Evolutionary conservation across 35 echinoderm and acorn worm species (phyloP), one percentile per base, ranked within the genome.

Genomic region (Anneissia japonica): DNA sequence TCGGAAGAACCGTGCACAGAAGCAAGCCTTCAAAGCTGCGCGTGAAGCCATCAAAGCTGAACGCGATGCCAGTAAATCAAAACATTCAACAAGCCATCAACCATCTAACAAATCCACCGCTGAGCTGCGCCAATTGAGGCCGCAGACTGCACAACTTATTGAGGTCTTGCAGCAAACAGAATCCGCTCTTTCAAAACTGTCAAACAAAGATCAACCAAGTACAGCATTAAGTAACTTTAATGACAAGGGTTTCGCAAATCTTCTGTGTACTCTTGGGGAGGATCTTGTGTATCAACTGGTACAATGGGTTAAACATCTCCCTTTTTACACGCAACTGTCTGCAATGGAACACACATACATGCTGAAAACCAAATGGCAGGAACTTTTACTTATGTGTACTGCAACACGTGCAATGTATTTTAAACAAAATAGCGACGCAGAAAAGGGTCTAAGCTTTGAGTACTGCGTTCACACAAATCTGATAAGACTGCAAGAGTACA

Each of bases 231-330:
- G 88, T 29, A 93, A 84, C 31, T 85, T 97, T 33, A 91, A 97
- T 77, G 79, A 87, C 29, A 87, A 86, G 26, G 91, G 93, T 34
- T 97, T 97, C 72, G 81, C 87, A n/a, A 84, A 85, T 29, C 81
- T 93, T 38, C 94, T 93, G 74, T 99, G 96, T 73, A 88, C 82
- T 23, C 92, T 99, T 10, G 96, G 96, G 26, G 96, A 99, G 37
- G 85, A 93, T 40, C 89, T 99, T 51, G 96, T 99, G 19, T 99
- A 94, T 76, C 92, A 99, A 56, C 78, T 99, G 35, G 96, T 99
- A 51, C 96, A 99, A 78, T 99, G 96, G 96, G 96, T 99, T 6
- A 93, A 94, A 75, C 96, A 99, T 80, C 91, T 99, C 31, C 96
- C 96, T 0, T 99, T 99, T 81, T 99, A 89, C 85, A 98, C 95